Base-by-base conservation (phyloP, 2,113 vertebrate genomes). In the Nesogale talazaci region DNA sequence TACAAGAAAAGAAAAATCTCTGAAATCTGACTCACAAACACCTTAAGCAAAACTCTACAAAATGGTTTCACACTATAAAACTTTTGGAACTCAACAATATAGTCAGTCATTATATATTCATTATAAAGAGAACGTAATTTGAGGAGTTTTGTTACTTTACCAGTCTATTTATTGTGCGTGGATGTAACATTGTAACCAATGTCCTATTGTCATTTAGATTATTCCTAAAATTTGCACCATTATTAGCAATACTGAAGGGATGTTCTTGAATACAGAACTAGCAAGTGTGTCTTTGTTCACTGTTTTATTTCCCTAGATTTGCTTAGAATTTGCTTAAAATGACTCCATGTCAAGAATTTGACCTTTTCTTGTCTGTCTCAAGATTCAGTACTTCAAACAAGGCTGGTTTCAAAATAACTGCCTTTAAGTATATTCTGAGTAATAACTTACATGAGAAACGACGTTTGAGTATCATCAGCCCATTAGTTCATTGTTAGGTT, bases 191-290 rank as follows among this genome's bases (percentile, higher is more conserved):
- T 83, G 81, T 76, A 86, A 83, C 19, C 29, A 84, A 23, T 81
- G 36, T 89, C 59, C 85, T 89, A 1, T 67, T 92, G 77, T 61
- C 46, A 79, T 52, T 81, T 69, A 76, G 29, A 17, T 86, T 79
- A 56, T 86, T 85, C 12, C 79, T 85, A 40, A 83, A 63, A 63
- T 84, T 90, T 74, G 87, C 31, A 80, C 63, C n/a, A 69, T 86
- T 80, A 57, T 0, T 57, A 94, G 59, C 38, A 93, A 22, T 11
- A 77, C 0, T 57, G 9, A 93, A 92, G 36, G 61, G 89, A 52
- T 80, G 25, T 65, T 89, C 11, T 76, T 85, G 0, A 34, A 19
- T 76, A 14, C 27, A 81, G 27, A 91, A 72, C 34, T 80, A 59
- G 72, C 75, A 46, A 80, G 65, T n/a, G 29, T 36, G 46, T 29